Conservation (phyloP, 2,113 vertebrate genomes). For the Plotosus lineatus region DNA sequence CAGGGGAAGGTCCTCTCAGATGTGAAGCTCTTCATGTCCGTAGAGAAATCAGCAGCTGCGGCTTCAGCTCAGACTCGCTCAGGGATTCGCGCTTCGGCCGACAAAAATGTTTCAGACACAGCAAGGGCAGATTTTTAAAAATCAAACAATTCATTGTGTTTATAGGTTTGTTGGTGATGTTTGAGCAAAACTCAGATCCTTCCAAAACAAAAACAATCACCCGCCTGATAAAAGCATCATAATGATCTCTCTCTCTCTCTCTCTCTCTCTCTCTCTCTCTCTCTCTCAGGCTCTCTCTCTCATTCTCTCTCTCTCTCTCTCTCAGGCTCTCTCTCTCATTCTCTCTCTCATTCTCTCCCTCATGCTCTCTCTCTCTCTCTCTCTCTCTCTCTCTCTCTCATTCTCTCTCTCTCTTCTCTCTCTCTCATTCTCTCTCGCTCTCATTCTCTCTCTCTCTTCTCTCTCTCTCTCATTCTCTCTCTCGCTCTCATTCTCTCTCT, state of each 20-base stretch:
- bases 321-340: neutral
- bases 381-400: neutral
- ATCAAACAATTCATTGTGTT: neutral
- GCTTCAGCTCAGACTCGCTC: slow-evolving; percentile 73
- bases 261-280: neutral
- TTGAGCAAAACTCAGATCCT: neutral
- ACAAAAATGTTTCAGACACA: neutral
- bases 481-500: neutral
- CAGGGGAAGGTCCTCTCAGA: slow-evolving; percentile 34
- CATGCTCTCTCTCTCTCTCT: neutral
- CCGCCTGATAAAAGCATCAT: neutral
- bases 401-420: neutral
- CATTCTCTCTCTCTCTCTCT: neutral
- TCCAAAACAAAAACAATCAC: neutral
- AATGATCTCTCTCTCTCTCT: neutral
- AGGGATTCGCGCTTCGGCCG: slow-evolving; percentile 18
- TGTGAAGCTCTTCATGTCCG: slow-evolving; percentile 73
- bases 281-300: neutral
- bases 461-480: neutral
- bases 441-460: neutral
- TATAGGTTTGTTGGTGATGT: neutral
- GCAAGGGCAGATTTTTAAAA: neutral
- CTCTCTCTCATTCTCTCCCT: too few species aligned
- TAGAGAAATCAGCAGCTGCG: slow-evolving; percentile 71
- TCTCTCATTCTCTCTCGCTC: neutral